A percentile compares a stretch with the other conserved stretches of the same genome.
Conservation (phyloP, 2,797 vertebrate species). For the Sebastes itinus region DNA sequence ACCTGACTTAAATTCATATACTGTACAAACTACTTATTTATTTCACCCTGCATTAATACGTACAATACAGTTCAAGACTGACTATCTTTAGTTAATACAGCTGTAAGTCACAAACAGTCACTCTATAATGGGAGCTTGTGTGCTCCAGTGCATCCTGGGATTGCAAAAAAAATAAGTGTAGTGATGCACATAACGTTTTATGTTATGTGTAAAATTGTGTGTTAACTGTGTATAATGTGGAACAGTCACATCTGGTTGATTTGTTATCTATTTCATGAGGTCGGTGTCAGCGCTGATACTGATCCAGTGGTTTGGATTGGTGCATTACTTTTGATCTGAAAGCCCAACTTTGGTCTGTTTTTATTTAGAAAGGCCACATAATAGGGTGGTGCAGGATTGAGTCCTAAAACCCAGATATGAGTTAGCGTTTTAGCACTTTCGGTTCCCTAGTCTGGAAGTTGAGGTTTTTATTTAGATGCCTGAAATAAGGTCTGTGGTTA, state of each 20-base stretch:
- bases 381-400: too few relatives aligned
- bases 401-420: too few relatives aligned
- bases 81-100: neutral
- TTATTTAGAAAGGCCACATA: neutral
- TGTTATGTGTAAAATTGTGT: neutral
- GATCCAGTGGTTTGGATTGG: neutral
- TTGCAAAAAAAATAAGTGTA: neutral
- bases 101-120: neutral
- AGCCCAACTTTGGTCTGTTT: neutral
- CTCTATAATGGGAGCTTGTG: neutral
- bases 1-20: too few relatives aligned
- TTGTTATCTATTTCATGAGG: neutral
- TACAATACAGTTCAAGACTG: neutral
- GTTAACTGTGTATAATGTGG: neutral
- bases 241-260: neutral
- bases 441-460: too few relatives aligned
- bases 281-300: neutral
- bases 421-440: too few relatives aligned
- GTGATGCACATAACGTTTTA: neutral
- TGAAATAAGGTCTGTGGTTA: too few relatives aligned
- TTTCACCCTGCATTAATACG: neutral
- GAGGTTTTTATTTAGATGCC: too few relatives aligned
- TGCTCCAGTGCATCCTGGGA: neutral
- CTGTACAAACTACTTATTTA: neutral
- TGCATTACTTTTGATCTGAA: neutral